Evolutionary conservation across 2,797 vertebrate genomes (phyloP).

Genomic region (Pseudochromis fuscus): DNA sequence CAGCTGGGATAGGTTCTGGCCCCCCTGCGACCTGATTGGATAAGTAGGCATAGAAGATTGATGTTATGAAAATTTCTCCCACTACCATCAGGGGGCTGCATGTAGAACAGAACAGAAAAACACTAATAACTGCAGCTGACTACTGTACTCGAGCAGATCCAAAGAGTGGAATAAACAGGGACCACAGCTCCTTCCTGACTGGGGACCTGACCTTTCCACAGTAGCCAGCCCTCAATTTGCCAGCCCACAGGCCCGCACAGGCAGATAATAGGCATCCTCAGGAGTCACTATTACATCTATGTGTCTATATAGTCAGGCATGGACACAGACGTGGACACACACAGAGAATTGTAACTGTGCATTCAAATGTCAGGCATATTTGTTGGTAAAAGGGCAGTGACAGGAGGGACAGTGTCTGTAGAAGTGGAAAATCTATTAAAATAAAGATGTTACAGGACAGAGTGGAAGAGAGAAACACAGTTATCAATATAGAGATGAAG

Average conservation of each 20-base stretch:
- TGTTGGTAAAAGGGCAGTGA: constrained; percentile 42
- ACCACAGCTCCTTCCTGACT: constrained; percentile 21
- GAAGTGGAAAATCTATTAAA: constrained; percentile 22
- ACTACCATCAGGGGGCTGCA: neutral
- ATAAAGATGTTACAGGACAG: neutral
- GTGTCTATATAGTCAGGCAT: constrained; percentile 31
- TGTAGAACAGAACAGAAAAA: neutral
- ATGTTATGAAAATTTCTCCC: neutral
- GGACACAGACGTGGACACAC: constrained; percentile 27
- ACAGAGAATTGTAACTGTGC: constrained; percentile 24
- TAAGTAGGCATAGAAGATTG: too few relatives aligned
- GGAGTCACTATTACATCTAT: constrained; percentile 41
- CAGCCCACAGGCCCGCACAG: constrained; percentile 47
- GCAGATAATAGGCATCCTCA: constrained; percentile 59
- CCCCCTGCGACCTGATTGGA: too few relatives aligned
- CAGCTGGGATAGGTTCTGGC: too few relatives aligned
- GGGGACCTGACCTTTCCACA: constrained; percentile 59
- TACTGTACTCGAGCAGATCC: neutral
- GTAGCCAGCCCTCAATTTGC: constrained; percentile 53
- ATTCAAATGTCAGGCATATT: constrained; percentile 62
- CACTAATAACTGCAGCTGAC: constrained; percentile 11
- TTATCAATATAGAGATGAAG: neutral
- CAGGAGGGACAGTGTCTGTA: constrained; percentile 3
- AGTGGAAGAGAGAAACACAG: neutral
- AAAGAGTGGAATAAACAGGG: constrained; percentile 43